Percentiles rank a stretch among this genome's conserved stretches.
phyloP scores from a whole-genome alignment of 1,140 invertebrate species.

The Drosophila insularis region DNA sequence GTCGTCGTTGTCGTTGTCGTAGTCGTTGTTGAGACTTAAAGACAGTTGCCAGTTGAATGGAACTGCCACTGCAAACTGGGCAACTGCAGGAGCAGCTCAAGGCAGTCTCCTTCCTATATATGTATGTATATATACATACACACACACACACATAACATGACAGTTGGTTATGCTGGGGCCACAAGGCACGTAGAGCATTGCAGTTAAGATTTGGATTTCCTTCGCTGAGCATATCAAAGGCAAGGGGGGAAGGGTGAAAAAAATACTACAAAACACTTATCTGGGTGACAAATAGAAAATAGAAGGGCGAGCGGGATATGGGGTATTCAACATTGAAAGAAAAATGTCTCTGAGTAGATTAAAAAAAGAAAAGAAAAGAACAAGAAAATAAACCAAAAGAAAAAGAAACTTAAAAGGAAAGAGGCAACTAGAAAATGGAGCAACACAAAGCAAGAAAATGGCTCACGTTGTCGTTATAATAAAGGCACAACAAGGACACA shows the following conservation, averaged over 20 bases:
- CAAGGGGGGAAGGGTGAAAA: constrained; percentile 19
- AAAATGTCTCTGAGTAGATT: constrained; percentile 75
- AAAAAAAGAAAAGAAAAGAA: constrained; percentile 45
- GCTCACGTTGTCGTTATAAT: constrained; percentile 71
- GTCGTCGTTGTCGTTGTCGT: too few species aligned
- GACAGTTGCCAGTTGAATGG: constrained; percentile 75
- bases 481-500: constrained; percentile 50
- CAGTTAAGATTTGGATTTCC: constrained; percentile 78
- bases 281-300: constrained; percentile 78
- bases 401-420: constrained; percentile 28
- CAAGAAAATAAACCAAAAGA: constrained; percentile 18
- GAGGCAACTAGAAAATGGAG: constrained; percentile 53
- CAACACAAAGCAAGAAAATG: constrained; percentile 67
- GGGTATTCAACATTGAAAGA: constrained; percentile 63
- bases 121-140: not conserved
- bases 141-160: constrained; percentile 51
- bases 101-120: not conserved
- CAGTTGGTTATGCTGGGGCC: constrained; percentile 62
- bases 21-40: constrained; percentile 51
- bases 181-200: constrained; percentile 75
- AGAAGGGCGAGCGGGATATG: constrained; percentile 1
- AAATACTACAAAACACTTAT: constrained; percentile 78
- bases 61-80: constrained; percentile 47
- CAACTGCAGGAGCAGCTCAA: constrained; percentile 12
- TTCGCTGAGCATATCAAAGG: constrained; percentile 59